Conservation (phyloP, 2,888 invertebrate genomes). For the Cinara cedri region DNA sequence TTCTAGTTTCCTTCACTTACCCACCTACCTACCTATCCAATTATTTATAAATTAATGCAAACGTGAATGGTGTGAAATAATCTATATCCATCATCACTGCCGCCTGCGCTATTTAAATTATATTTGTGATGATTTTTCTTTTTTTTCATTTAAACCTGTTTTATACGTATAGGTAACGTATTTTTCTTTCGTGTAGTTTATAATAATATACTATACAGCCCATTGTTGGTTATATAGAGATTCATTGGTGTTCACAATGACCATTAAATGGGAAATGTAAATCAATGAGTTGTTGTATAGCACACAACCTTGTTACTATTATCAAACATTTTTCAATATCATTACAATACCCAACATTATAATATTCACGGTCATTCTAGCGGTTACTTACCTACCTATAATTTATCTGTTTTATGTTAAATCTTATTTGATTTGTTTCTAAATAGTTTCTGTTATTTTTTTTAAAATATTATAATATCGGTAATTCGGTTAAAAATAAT, state of each 20-base stretch:
- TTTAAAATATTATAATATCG: no score
- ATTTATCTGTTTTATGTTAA: neutral
- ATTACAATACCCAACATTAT: neutral
- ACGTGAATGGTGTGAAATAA: neutral
- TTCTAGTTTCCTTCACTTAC: conserved; percentile 9
- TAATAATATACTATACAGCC: neutral
- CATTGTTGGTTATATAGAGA: conserved; percentile 5
- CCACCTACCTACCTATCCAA: no score
- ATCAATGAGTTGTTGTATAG: neutral
- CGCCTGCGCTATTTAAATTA: neutral
- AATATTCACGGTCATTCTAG: conserved; percentile 4
- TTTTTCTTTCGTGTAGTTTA: neutral
- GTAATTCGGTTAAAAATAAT: no score
- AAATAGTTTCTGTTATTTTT: neutral
- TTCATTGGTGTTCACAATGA: neutral
- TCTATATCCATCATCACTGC: neutral
- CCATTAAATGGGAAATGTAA: neutral
- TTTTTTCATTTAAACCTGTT: neutral
- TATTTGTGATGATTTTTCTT: neutral
- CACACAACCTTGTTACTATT: conserved; percentile 14
- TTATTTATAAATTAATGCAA: conserved; percentile 21
- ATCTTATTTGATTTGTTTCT: neutral
- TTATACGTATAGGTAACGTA: neutral
- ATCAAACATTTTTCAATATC: neutral
- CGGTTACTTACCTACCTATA: neutral